Percentiles rank a stretch among this genome's conserved stretches.
Evolutionary conservation across 53 echinoderm and acorn worm species (phyloP).

Genomic region (Temnopleurus reevesii): DNA sequence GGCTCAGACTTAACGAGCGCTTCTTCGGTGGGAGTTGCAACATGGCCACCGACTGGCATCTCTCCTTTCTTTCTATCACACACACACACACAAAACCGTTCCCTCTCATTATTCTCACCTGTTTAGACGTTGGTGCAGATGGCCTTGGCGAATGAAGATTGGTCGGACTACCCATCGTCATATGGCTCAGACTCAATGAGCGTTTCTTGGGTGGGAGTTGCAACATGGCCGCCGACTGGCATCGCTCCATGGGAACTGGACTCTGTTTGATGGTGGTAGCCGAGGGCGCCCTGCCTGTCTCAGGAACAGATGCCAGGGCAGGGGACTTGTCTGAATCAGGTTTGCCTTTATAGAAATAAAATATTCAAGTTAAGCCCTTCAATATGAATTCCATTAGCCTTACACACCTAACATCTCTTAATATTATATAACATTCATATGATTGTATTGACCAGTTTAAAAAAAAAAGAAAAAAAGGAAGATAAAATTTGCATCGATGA

Average conservation of each 20-base stretch:
- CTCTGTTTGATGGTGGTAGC: conserved; percentile 28
- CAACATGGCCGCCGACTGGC: conserved; percentile 20
- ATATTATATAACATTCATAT: no score
- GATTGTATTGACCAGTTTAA: no score
- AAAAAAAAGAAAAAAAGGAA: no score
- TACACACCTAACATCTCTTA: background rate
- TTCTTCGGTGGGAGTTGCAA: conserved; percentile 83
- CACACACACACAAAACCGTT: no score
- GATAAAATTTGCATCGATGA: no score
- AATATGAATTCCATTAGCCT: no score
- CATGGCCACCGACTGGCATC: conserved; percentile 19
- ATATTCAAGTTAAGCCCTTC: no score
- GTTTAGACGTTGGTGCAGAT: background rate
- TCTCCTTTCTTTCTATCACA: no score
- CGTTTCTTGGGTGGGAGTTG: conserved; percentile 90
- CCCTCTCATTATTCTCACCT: no score
- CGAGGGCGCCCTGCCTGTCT: background rate
- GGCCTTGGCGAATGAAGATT: conserved; percentile 1
- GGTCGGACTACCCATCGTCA: conserved; percentile 50
- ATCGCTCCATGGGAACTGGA: conserved; percentile 20
- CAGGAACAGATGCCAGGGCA: background rate
- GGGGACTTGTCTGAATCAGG: background rate
- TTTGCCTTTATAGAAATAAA: background rate
- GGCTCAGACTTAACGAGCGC: conserved; percentile 85
- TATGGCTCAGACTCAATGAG: conserved; percentile 83